Base-by-base conservation (phyloP, 2,113 vertebrate species). In the Saccopteryx leptura region DNA sequence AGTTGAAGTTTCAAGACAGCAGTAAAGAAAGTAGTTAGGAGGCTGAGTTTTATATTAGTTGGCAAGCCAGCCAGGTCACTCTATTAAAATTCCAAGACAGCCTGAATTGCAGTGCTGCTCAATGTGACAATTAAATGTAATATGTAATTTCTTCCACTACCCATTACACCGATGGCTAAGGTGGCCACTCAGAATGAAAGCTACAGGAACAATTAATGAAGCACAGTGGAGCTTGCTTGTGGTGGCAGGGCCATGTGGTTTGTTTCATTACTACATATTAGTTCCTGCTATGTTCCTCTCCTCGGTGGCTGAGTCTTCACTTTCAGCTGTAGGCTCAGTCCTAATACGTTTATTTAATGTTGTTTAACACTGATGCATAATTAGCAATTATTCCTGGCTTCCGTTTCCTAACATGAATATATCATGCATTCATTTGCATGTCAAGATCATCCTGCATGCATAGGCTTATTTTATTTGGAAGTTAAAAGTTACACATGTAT, bases 351-450 rank as follows among this genome's bases (percentile, higher is more conserved):
- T 96, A 23, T 63, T 19, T 13, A 89, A 63, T 33, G 39, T 85
- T 96, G 63, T 94, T 97, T 98, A 92, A 94, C 76, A 90, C 71
- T 97, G 76, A 58, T 63, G 56, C 23, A 24, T 96, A 96, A 97
- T 97, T 96, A 98, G 74, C 74, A 87, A 76, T 81, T 95, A 39
- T 33, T 19, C n/a, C 24, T 60, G 33, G 21, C 50, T 97, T 33
- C 26, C 80, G 50, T 95, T 97, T 87, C 78, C 95, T 91, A 80
- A 84, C 50, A 66, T 92, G 95, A 78, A 97, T 88, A 91, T 93
- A 66, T 69, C 63, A 96, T 58, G 2, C 4, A 96, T 87, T 97
- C 10, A 91, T 97, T 98, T 92, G 93, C 9, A 28, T 96, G 86
- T 97, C 91, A 93, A 93, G 68, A 93, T 17, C 39, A 94, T 56